A percentile compares a stretch with the other conserved stretches of the same genome.
phyloP scores from a whole-genome alignment of 2,888 invertebrate genomes.

The Conops quadrifasciatus region DNA sequence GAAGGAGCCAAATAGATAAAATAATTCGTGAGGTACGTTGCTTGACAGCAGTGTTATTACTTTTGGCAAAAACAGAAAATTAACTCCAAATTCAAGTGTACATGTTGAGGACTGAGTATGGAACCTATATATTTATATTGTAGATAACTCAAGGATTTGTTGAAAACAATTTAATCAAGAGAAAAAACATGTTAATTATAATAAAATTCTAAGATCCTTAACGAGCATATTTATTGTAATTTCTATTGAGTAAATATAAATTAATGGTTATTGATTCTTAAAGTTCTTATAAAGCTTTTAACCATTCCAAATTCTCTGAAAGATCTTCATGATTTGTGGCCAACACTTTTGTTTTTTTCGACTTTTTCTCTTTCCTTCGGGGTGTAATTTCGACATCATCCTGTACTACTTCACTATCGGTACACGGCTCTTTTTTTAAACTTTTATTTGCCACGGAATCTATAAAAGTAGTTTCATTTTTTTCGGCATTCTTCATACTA shows the following conservation, averaged over 20 bases:
- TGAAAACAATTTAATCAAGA: neutral
- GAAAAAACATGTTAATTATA: neutral
- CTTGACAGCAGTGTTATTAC: no score
- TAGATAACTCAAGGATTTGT: no score
- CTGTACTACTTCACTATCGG: conserved; percentile 23
- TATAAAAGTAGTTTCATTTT: conserved; percentile 11
- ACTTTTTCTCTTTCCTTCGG: conserved; percentile 38
- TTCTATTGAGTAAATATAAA: no score
- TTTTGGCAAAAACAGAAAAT: no score
- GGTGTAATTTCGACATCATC: conserved; percentile 2
- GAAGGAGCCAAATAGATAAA: no score
- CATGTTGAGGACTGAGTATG: no score
- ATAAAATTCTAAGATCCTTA: neutral
- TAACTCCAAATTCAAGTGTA: no score
- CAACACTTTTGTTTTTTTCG: conserved; percentile 14
- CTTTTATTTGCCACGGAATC: conserved; percentile 40
- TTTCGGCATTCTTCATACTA: conserved; percentile 32
- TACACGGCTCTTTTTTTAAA: conserved; percentile 42
- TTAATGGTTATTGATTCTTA: no score
- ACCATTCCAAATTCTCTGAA: conserved; percentile 47
- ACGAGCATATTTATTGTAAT: no score
- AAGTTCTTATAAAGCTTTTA: conserved; percentile 17
- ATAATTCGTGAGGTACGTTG: no score
- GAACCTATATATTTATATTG: no score
- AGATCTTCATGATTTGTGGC: conserved; percentile 28